Evolutionary conservation across 2,888 invertebrate species (phyloP).

Genomic region (Cheilosia urbana): DNA sequence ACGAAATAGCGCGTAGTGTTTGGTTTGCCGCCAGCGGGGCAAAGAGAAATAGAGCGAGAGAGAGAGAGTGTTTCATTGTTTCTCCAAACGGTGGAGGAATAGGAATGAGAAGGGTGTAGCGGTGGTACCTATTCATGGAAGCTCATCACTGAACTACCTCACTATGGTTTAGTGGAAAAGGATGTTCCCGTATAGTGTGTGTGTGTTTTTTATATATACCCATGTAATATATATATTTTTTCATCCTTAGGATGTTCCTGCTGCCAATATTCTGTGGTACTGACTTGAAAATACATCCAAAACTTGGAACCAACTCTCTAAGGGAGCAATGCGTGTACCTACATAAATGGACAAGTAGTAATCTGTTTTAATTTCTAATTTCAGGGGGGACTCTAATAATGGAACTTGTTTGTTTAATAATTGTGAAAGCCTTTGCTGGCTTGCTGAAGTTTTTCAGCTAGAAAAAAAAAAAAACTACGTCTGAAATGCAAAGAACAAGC

Average conservation of each 20-base stretch:
- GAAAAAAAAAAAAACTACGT: too few species aligned
- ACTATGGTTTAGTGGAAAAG: constrained; percentile 62
- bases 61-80: constrained; percentile 17
- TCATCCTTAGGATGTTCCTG: constrained; percentile 35
- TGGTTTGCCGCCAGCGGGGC: not conserved
- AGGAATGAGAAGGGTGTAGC: constrained; percentile 18
- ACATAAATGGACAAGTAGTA: too few species aligned
- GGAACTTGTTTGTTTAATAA: too few species aligned
- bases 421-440: too few species aligned
- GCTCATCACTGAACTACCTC: constrained; percentile 74
- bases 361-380: too few species aligned
- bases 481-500: too few species aligned
- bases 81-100: constrained; percentile 27
- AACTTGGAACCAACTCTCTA: too few species aligned
- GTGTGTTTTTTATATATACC: not conserved
- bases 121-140: constrained; percentile 56
- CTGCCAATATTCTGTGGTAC: constrained; percentile 55
- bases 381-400: too few species aligned
- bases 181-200: constrained; percentile 28
- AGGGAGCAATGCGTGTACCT: too few species aligned
- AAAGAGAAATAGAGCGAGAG: not conserved
- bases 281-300: too few species aligned
- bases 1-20: constrained; percentile 63
- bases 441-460: too few species aligned
- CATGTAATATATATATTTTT: too few species aligned